Evolutionary conservation across 2,797 vertebrate genomes (phyloP), one percentile per base, ranked within the genome.

Genomic region (Remorina albescens): DNA sequence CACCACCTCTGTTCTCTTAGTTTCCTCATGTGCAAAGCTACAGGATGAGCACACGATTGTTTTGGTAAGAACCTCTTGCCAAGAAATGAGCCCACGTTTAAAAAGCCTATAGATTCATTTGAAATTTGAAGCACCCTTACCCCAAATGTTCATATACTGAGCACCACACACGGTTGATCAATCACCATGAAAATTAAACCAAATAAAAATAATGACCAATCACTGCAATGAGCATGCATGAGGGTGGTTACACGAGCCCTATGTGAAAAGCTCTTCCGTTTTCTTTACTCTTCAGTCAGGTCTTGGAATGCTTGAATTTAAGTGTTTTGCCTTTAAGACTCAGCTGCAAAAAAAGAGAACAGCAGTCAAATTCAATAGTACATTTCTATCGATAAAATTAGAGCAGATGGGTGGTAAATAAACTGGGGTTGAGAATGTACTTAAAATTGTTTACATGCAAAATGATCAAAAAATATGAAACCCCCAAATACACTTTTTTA

Each of bases 281-380:
- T 2, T 41, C 51, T 15, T 57, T 1, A 2, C 34, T 55, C 34
- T 56, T 47, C 34, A 46, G 53, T 37, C 39, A 30, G n/a, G n/a
- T n/a, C n/a, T n/a, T n/a, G n/a, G n/a, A n/a, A n/a, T n/a, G n/a
- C n/a, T n/a, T n/a, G n/a, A n/a, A n/a, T n/a, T n/a, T n/a, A n/a
- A n/a, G n/a, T n/a, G n/a, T n/a, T n/a, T n/a, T n/a, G n/a, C n/a
- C 2, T 25, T 21, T 30, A 55, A 62, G 56, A 19, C 5, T 0
- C 42, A 80, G 23, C 78, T 80, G 67, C n/a, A 19, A 61, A 61
- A 74, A 56, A 34, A 1, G n/a, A n/a, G n/a, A n/a, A n/a, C n/a
- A n/a, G n/a, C n/a, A n/a, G 2, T 66, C 9, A 49, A 53, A 60
- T 4, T 61, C 4, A 13, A 12, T 8, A 19, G 34, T 41, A 7